These are phyloP conservation scores for Ephydatia muelleri DNA, from an alignment of 37 sponge, comb jelly and placozoan genomes.

Conservation along the genomic window DNA sequence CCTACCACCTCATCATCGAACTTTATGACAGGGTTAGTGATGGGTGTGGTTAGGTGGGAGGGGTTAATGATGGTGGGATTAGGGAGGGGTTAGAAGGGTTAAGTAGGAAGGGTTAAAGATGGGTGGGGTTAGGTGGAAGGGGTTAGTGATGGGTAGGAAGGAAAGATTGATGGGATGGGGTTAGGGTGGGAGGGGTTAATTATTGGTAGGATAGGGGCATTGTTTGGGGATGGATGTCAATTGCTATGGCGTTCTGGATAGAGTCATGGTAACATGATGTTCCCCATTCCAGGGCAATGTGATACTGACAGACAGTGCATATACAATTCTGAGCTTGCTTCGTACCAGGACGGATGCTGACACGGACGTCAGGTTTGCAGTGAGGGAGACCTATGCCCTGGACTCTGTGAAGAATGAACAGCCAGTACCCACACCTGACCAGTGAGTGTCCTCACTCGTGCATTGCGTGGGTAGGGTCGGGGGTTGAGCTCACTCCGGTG, in stretches of 20 bases:
- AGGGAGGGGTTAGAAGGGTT: too few relatives aligned
- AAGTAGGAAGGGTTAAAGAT: too few relatives aligned
- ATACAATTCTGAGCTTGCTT: constrained; percentile 82
- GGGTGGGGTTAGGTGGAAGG: too few relatives aligned
- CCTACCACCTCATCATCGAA: constrained; percentile 94
- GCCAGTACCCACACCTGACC: constrained; percentile 50
- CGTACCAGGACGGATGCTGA: constrained; percentile 83
- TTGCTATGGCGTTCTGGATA: too few relatives aligned
- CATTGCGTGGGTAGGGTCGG: too few relatives aligned
- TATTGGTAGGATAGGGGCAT: not conserved
- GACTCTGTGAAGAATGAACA: constrained; percentile 65
- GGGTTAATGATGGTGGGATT: not conserved
- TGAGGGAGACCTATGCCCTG: constrained; percentile 74
- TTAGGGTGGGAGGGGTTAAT: not conserved
- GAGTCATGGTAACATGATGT: not conserved
- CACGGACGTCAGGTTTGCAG: constrained; percentile 83
- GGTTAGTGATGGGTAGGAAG: too few relatives aligned
- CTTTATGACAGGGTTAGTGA: constrained; percentile 90
- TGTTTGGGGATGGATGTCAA: too few relatives aligned
- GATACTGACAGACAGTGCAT: constrained; percentile 79
- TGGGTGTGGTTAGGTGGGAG: constrained; percentile 6
- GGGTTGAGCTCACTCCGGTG: too few relatives aligned
- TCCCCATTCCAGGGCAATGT: constrained; percentile 81
- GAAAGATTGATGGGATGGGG: not conserved
- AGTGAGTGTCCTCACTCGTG: constrained; percentile 30